A percentile compares a stretch with the other conserved stretches of the same genome.
Conservation (phyloP, 2,113 vertebrate genomes). For the Petroica traversi region DNA sequence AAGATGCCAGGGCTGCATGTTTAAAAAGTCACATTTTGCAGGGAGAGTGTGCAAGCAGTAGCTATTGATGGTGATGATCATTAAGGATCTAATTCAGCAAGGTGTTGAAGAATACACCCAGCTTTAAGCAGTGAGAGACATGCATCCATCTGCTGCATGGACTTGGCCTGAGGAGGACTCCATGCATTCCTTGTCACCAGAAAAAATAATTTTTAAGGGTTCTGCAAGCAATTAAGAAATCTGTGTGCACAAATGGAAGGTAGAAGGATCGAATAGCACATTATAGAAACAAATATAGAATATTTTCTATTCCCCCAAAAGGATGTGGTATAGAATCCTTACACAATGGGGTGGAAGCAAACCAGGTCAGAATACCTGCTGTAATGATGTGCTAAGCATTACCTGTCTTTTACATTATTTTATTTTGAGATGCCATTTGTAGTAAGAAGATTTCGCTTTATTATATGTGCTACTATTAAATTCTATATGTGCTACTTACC, state of each 20-base stretch:
- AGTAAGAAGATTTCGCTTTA: background rate
- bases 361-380: background rate
- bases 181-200: fast-evolving
- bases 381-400: background rate
- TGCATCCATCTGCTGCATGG: background rate
- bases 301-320: background rate
- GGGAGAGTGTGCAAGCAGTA: background rate
- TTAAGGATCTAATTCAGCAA: background rate
- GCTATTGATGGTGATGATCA: background rate
- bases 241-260: background rate
- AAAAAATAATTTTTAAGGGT: background rate
- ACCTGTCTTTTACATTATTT: background rate
- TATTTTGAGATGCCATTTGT: background rate
- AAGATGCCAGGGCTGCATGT: background rate
- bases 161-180: background rate
- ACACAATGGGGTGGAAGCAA: background rate
- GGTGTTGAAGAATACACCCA: background rate
- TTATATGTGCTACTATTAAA: background rate
- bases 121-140: background rate
- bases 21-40: background rate
- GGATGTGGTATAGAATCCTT: background rate
- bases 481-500: background rate
- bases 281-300: background rate
- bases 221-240: background rate
- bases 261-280: background rate